These are phyloP conservation scores for Syngnathus acus DNA, from an alignment of 2,797 vertebrate species.

Conservation along the genomic window DNA sequence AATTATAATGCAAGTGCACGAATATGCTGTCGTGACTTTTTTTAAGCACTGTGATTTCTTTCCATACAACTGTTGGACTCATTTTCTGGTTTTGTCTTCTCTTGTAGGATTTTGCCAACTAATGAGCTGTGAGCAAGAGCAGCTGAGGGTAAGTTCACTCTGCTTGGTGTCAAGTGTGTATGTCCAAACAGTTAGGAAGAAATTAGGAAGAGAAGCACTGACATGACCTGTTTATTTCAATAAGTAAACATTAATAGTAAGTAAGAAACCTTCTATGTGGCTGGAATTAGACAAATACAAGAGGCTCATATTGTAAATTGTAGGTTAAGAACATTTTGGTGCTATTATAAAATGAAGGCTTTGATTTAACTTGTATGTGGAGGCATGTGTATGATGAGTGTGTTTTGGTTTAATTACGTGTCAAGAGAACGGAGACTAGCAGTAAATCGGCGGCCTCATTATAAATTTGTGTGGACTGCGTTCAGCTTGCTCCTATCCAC, in stretches of 20 bases:
- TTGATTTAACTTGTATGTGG: constrained; percentile 11
- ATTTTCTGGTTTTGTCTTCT: constrained; percentile 1
- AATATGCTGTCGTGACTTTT: neutral
- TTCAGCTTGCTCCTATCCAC: constrained; percentile 20
- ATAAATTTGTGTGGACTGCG: constrained; percentile 29
- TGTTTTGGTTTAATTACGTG: constrained; percentile 37
- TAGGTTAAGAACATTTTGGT: neutral
- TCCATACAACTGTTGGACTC: neutral
- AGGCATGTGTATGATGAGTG: constrained; percentile 28
- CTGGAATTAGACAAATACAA: neutral
- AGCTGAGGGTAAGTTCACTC: constrained; percentile 75
- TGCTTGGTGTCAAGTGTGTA: constrained; percentile 5
- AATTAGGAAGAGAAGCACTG: neutral
- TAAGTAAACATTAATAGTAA: no score
- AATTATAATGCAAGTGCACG: neutral
- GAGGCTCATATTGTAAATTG: neutral
- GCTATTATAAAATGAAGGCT: constrained; percentile 12
- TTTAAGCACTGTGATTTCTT: neutral
- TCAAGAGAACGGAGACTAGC: constrained; percentile 28
- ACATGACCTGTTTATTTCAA: neutral
- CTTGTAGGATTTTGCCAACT: constrained; percentile 66
- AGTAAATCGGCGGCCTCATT: constrained; percentile 29
- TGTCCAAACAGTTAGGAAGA: neutral
- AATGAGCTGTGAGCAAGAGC: constrained; percentile 82
- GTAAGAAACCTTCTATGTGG: no score